These are phyloP conservation scores for Anabacerthia variegaticeps DNA, from an alignment of 2,797 vertebrate genomes.

Conservation along the genomic window DNA sequence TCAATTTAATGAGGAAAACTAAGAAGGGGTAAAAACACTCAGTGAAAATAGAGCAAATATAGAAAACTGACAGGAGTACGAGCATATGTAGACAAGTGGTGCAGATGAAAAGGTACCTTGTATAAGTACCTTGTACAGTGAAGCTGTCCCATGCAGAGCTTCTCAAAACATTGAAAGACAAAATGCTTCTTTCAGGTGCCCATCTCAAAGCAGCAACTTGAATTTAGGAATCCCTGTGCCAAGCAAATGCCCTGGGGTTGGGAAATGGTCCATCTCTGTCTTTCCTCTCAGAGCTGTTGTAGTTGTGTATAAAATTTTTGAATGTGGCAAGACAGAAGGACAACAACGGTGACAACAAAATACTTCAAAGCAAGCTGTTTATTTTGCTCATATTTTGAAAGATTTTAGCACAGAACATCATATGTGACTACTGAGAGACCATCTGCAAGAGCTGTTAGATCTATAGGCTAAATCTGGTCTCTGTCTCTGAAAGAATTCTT, in stretches of 20 bases:
- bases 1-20: background rate
- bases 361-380: background rate
- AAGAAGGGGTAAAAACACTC: background rate
- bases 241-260: background rate
- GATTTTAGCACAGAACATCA: background rate
- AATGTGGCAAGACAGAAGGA: background rate
- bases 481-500: background rate
- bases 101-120: background rate
- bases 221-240: background rate
- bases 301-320: background rate
- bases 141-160: background rate
- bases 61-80: background rate
- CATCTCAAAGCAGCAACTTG: background rate
- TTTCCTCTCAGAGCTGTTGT: background rate
- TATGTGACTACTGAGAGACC: background rate
- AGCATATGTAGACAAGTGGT: background rate
- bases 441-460: background rate
- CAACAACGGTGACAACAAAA: background rate
- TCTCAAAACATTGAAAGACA: background rate
- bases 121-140: background rate
- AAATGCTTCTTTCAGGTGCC: background rate
- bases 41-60: background rate
- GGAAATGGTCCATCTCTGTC: rapidly evolving
- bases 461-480: background rate
- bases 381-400: background rate